These are phyloP conservation scores for Tyria jacobaeae DNA, from an alignment of 2,888 invertebrate genomes.

Conservation along the genomic window DNA sequence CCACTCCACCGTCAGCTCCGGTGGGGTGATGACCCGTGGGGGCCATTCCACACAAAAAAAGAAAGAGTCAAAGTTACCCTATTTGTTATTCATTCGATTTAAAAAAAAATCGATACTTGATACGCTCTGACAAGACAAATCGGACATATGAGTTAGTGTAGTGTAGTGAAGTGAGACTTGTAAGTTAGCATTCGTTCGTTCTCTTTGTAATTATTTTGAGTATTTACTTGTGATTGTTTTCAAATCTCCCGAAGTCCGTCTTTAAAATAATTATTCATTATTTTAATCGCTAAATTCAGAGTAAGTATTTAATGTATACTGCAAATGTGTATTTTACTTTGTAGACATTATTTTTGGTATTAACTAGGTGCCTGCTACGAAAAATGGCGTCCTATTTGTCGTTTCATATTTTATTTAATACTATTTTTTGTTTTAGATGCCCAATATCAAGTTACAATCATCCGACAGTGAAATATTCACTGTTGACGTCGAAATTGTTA, in stretches of 20 bases:
- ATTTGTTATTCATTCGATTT: neutral
- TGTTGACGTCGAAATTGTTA: conserved; percentile 98
- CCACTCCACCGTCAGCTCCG: no score
- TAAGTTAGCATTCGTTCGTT: neutral
- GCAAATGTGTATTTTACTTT: neutral
- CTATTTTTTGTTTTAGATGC: conserved; percentile 89
- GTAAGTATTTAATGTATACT: conserved; percentile 14
- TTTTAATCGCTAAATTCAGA: conserved; percentile 6
- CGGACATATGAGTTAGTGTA: neutral
- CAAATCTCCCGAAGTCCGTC: conserved; percentile 30
- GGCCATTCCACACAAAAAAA: no score
- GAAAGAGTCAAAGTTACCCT: conserved; percentile 4
- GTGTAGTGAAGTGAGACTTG: neutral
- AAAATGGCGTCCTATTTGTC: conserved; percentile 47
- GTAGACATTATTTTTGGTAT: conserved; percentile 38
- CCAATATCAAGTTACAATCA: conserved; percentile 97
- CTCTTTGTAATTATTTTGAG: conserved; percentile 14
- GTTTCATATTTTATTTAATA: conserved; percentile 28
- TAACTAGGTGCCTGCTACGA: conserved; percentile 32
- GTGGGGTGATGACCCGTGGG: no score
- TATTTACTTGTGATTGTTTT: conserved; percentile 19
- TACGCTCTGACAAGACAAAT: conserved; percentile 13
- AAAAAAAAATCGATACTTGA: neutral
- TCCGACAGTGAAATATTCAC: conserved; percentile 98
- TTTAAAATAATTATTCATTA: neutral